Percentiles rank a stretch among this genome's conserved stretches.
Evolutionary conservation across 2,113 vertebrate genomes (phyloP).

Genomic region (Scopus umbretta): DNA sequence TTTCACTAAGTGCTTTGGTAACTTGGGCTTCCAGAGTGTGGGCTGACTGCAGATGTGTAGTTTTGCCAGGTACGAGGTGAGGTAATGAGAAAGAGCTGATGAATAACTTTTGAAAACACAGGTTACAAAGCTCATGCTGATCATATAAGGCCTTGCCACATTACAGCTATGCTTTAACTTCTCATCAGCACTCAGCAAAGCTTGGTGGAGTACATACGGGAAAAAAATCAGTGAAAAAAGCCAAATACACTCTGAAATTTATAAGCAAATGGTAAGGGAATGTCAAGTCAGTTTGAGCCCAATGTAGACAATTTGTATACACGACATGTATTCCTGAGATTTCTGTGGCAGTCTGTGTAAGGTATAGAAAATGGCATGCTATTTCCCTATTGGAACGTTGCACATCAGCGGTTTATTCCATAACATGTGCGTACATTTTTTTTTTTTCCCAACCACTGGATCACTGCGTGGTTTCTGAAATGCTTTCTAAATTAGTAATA

Average conservation of each 20-base stretch:
- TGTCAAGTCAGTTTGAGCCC: background rate
- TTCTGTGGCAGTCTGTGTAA: background rate
- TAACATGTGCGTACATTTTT: background rate
- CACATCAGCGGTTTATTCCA: background rate
- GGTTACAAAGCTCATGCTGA: background rate
- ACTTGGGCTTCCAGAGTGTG: background rate
- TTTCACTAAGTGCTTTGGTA: background rate
- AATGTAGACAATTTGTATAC: background rate
- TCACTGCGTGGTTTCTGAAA: background rate
- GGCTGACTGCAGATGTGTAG: background rate
- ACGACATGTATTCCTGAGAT: background rate
- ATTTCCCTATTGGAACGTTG: background rate
- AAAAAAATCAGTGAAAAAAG: background rate
- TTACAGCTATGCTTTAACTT: background rate
- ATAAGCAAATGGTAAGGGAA: background rate
- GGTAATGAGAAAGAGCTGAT: background rate
- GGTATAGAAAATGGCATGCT: background rate
- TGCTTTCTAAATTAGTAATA: conserved; percentile 14
- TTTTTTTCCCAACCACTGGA: background rate
- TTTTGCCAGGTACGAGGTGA: background rate
- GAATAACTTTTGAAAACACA: background rate
- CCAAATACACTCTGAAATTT: background rate
- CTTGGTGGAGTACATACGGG: background rate
- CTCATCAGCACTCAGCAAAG: background rate
- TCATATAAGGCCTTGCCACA: background rate